Percentiles rank a stretch among this genome's conserved stretches.
These are phyloP conservation scores for Metalampra italica DNA, from an alignment of 2,888 invertebrate genomes.

Conservation along the genomic window DNA sequence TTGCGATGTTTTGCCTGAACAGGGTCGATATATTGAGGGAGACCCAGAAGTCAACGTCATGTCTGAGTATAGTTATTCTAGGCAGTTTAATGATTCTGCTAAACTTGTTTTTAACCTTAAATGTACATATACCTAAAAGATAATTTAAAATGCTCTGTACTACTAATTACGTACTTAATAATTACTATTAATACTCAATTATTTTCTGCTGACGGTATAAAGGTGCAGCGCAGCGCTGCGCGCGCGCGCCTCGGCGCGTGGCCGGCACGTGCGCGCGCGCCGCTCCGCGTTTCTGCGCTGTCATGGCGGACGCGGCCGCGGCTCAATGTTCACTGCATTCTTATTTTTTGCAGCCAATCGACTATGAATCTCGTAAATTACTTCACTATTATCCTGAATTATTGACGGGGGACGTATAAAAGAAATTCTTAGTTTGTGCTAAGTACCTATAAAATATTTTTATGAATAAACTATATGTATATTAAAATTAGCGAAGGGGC, in stretches of 20 bases:
- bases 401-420: constrained; percentile 40
- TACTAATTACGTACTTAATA: too few relatives aligned
- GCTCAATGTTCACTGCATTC: constrained; percentile 35
- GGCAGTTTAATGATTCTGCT: too few relatives aligned
- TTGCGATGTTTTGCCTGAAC: too few relatives aligned
- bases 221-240: constrained; percentile 53
- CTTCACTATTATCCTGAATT: constrained; percentile 54
- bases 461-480: too few relatives aligned
- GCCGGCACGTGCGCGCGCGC: constrained; percentile 45
- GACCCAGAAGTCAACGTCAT: too few relatives aligned
- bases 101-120: too few relatives aligned
- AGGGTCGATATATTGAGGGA: too few relatives aligned
- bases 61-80: too few relatives aligned
- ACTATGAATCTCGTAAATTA: constrained; percentile 60
- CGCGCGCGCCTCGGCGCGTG: constrained; percentile 39
- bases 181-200: too few relatives aligned
- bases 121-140: too few relatives aligned
- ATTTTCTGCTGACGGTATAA: constrained; percentile 47
- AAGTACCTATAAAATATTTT: constrained; percentile 58
- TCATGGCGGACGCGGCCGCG: constrained; percentile 62
- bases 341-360: constrained; percentile 47
- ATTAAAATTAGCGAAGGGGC: too few relatives aligned
- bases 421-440: constrained; percentile 48
- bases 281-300: constrained; percentile 52
- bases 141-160: too few relatives aligned